A percentile compares a stretch with the other conserved stretches of the same genome.
Evolutionary conservation across 2,113 vertebrate species (phyloP).

Genomic region (Catagonus wagneri): DNA sequence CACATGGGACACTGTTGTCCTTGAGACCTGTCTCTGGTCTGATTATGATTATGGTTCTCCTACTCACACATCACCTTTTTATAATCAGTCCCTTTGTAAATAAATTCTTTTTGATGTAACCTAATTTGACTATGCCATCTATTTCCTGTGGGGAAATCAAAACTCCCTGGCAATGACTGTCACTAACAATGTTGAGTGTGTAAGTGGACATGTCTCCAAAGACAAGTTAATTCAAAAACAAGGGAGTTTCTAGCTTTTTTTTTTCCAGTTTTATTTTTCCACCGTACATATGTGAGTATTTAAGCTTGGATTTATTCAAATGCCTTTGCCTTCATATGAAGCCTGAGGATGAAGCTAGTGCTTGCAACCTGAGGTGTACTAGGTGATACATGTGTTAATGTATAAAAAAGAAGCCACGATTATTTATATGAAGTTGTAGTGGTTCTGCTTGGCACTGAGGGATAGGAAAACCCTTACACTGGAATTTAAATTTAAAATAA

Average conservation of each 20-base stretch:
- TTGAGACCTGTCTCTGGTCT: neutral
- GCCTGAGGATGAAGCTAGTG: neutral
- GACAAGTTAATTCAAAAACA: neutral
- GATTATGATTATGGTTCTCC: neutral
- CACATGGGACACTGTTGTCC: neutral
- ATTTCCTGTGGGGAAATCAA: neutral
- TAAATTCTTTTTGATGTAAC: neutral
- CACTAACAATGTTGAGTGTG: neutral
- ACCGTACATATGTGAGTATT: neutral
- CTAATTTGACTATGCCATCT: neutral
- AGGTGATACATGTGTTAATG: neutral
- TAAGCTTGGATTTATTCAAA: conserved; percentile 23
- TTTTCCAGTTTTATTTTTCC: neutral
- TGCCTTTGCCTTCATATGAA: neutral
- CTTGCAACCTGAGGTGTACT: neutral
- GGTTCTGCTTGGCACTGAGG: neutral
- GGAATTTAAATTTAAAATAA: neutral
- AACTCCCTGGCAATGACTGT: neutral
- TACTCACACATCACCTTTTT: neutral
- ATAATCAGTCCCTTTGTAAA: neutral
- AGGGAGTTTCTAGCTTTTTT: neutral
- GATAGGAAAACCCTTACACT: neutral
- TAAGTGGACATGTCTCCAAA: neutral
- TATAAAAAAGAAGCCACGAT: neutral
- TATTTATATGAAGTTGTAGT: neutral